Evolutionary conservation across 2,797 vertebrate species (phyloP).

Genomic region (Sebastes steindachneri): DNA sequence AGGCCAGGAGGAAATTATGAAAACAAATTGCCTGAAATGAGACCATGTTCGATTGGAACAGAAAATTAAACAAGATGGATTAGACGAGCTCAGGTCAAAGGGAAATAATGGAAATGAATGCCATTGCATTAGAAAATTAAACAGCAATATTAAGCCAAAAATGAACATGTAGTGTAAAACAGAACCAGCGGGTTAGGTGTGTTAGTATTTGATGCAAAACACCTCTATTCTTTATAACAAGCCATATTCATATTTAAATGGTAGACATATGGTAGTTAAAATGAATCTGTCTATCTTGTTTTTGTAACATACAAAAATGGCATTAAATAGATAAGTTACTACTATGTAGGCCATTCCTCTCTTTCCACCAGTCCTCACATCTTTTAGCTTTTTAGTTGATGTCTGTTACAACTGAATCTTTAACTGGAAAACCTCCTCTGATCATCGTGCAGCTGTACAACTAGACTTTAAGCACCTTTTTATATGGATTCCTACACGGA

Average conservation of each 20-base stretch:
- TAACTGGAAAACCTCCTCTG: slow-evolving; percentile 65
- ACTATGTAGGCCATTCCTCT: background rate
- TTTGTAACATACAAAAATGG: background rate
- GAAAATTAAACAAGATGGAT: slow-evolving; percentile 29
- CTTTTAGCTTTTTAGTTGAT: slow-evolving; percentile 8
- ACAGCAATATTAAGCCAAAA: slow-evolving; percentile 16
- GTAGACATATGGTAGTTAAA: background rate
- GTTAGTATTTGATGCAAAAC: background rate
- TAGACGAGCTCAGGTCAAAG: slow-evolving; percentile 34
- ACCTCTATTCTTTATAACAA: background rate
- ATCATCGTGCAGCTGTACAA: slow-evolving; percentile 73
- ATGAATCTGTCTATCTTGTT: background rate
- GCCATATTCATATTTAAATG: slow-evolving; percentile 43
- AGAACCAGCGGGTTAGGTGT: background rate
- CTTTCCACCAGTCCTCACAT: background rate
- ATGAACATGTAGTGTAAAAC: background rate
- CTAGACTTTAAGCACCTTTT: slow-evolving; percentile 69
- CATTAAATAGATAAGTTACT: background rate
- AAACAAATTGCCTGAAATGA: slow-evolving; percentile 48
- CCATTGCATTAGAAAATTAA: slow-evolving; percentile 9
- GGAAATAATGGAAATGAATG: slow-evolving; percentile 38
- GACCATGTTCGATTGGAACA: slow-evolving; percentile 5
- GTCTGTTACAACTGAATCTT: slow-evolving; percentile 37
- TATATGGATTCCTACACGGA: slow-evolving; percentile 66
- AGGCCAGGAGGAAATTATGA: slow-evolving; percentile 22